Evolutionary conservation across 2,113 vertebrate genomes (phyloP), one percentile per base, ranked within the genome.

Genomic region (Rhineura floridana): DNA sequence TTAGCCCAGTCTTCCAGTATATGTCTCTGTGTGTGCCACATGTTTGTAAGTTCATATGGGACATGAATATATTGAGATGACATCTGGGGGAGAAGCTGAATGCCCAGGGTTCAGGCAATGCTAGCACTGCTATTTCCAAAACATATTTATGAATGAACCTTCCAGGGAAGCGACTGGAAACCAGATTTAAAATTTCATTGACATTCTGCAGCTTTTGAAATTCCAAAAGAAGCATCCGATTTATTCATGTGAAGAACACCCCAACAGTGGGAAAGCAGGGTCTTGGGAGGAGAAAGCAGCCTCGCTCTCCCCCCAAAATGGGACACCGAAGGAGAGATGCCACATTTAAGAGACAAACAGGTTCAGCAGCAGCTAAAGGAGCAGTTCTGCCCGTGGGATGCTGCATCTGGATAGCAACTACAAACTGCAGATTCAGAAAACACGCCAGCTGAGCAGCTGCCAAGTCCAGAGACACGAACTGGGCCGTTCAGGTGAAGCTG

Each of bases 341-440:
- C 25, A 25, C 12, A 36, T 12, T 6, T 4, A 48, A 73, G 76
- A 39, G 1, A 3, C 65, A 52, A n/a, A 48, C 42, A 33, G 70
- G 44, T 55, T 88, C 87, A 88, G 33, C 63, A 44, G 81, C 65
- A 92, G 77, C 90, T 76, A 69, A 91, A 92, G 73, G 50, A 87
- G 72, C 89, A 88, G 90, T 77, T 55, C 81, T 23, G 87, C 30
- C 69, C 48, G 0, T 69, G 67, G 65, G 0, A 15, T 52, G 79
- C 89, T 19, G 73, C 83, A 50, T n/a, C 83, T 83, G 87, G 81
- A 88, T 76, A 17, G 79, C 55, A 87, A 88, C 65, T 67, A 67
- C 87, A 88, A 83, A 88, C 33, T 44, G 70, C 11, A 39, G 70
- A n/a, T 28, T 75, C 69, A 85, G 89, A 85, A 2, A 59, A 10